phyloP scores from a whole-genome alignment of 1,140 invertebrate species.

The Linepithema humile region DNA sequence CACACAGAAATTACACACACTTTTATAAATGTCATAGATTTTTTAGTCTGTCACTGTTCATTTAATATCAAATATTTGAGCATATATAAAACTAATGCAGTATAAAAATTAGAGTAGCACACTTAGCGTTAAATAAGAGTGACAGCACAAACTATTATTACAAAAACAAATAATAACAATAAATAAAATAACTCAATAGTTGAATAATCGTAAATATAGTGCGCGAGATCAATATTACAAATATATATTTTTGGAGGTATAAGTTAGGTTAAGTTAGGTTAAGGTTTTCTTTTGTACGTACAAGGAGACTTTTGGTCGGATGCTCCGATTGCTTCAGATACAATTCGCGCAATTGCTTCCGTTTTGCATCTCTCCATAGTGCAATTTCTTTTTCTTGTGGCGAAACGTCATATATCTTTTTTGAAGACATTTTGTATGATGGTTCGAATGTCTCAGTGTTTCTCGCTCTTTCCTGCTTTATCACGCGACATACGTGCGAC shows the following conservation, averaged over 20 bases:
- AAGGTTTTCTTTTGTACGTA: conserved; percentile 33
- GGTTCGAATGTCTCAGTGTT: no score
- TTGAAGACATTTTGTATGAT: conserved; percentile 36
- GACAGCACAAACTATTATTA: not conserved
- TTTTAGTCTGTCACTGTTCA: not conserved
- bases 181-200: not conserved
- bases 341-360: conserved; percentile 86
- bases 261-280: conserved; percentile 39
- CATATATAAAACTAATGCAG: not conserved
- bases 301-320: conserved; percentile 84
- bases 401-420: conserved; percentile 68
- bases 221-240: not conserved
- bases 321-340: conserved; percentile 89
- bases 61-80: not conserved
- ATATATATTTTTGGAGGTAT: not conserved
- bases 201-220: not conserved
- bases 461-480: not conserved
- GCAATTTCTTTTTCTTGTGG: conserved; percentile 79
- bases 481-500: not conserved
- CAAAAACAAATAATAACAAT: not conserved
- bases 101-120: conserved; percentile 71
- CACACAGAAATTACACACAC: not conserved
- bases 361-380: conserved; percentile 85
- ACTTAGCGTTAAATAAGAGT: not conserved
- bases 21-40: not conserved